These are phyloP conservation scores for Platycheirus albimanus DNA, from an alignment of 2,888 invertebrate genomes.

Conservation along the genomic window DNA sequence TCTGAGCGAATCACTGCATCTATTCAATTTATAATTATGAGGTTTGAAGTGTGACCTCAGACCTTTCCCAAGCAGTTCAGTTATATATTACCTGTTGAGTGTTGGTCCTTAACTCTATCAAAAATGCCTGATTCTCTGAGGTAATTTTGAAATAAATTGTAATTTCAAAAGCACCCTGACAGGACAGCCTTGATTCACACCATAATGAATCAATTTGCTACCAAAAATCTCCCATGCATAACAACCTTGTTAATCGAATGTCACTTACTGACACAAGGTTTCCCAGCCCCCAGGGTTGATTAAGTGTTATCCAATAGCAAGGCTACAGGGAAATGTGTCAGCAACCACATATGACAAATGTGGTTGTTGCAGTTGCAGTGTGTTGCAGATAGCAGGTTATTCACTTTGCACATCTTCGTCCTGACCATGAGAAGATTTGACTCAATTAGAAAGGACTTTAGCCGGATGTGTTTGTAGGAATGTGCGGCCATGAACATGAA, in stretches of 20 bases:
- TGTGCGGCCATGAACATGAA: constrained; percentile 40
- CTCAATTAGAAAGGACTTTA: constrained; percentile 53
- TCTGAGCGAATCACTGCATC: too few relatives aligned
- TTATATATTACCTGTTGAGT: too few relatives aligned
- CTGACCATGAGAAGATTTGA: constrained; percentile 20
- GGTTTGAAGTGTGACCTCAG: too few relatives aligned
- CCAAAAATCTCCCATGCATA: neutral
- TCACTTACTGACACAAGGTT: constrained; percentile 23
- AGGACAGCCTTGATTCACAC: neutral
- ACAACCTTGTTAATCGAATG: constrained; percentile 31
- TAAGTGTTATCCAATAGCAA: constrained; percentile 40
- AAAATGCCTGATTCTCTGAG: too few relatives aligned
- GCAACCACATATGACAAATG: constrained; percentile 21
- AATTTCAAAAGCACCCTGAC: neutral
- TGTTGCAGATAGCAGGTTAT: constrained; percentile 15
- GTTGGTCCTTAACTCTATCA: too few relatives aligned
- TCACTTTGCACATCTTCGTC: constrained; percentile 23
- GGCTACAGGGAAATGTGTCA: constrained; percentile 46
- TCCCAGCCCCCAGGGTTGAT: constrained; percentile 42
- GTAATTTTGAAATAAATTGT: too few relatives aligned
- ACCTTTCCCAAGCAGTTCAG: too few relatives aligned
- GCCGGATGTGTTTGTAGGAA: constrained; percentile 26
- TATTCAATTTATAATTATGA: too few relatives aligned
- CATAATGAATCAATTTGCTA: constrained; percentile 12
- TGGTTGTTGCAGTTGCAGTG: constrained; percentile 19